Conservation (phyloP, 2,797 vertebrate species). For the Menidia menidia region DNA sequence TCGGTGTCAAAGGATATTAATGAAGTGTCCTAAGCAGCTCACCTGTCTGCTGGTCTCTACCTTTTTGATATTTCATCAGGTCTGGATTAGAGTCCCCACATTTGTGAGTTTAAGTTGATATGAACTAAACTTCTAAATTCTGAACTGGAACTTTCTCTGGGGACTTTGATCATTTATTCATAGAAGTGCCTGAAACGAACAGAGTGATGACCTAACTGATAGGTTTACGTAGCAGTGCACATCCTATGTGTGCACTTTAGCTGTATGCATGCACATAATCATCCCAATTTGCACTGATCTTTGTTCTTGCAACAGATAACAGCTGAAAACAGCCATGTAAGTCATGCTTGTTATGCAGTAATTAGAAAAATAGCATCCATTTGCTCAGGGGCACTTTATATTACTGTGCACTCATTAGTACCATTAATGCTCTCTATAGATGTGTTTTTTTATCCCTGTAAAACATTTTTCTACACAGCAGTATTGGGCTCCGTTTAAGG, state of each 20-base stretch:
- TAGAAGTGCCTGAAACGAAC: background rate
- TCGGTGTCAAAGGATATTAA: too few species aligned
- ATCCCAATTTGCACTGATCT: background rate
- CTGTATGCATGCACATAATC: background rate
- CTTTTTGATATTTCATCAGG: too few species aligned
- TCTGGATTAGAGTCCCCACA: too few species aligned
- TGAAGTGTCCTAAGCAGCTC: too few species aligned
- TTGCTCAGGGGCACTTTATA: slow-evolving; percentile 37
- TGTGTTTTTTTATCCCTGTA: slow-evolving; percentile 17
- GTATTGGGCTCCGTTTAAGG: slow-evolving; percentile 28
- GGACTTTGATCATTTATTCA: background rate
- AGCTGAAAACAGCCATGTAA: slow-evolving; percentile 1
- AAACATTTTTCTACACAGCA: slow-evolving; percentile 1
- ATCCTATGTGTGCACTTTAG: background rate
- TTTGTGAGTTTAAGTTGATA: too few species aligned
- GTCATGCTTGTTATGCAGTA: slow-evolving; percentile 34
- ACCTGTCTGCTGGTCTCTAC: too few species aligned
- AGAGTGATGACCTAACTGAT: background rate
- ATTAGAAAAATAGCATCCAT: slow-evolving; percentile 35
- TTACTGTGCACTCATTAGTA: slow-evolving; percentile 35
- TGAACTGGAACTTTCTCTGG: background rate
- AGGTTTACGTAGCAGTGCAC: background rate
- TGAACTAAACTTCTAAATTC: too few species aligned
- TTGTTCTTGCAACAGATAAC: slow-evolving; percentile 10
- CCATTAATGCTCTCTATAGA: slow-evolving; percentile 15